phyloP scores from a whole-genome alignment of 2,888 invertebrate species.

The Aporophyla lueneburgensis region DNA sequence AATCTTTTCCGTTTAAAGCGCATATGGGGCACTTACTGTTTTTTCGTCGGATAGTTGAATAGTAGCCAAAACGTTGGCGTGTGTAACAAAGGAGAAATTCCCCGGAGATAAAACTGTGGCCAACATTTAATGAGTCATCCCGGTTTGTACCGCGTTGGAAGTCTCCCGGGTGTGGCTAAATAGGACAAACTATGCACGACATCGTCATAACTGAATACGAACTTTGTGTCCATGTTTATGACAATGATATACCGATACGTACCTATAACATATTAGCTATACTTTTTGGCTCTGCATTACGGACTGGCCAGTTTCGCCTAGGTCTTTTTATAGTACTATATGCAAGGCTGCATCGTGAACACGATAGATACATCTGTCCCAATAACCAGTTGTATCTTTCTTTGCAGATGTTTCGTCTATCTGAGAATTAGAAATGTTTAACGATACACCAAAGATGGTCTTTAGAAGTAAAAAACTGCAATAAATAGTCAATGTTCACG shows the following conservation, averaged over 20 bases:
- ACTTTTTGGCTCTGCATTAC: conserved; percentile 28
- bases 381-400: conserved; percentile 5
- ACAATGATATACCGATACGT: conserved; percentile 2
- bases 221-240: conserved; percentile 36
- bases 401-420: conserved; percentile 7
- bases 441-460: conserved; percentile 22
- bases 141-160: conserved; percentile 66
- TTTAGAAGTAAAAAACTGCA: conserved; percentile 42
- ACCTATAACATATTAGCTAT: conserved; percentile 4
- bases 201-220: conserved; percentile 40
- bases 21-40: conserved; percentile 60
- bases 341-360: conserved; percentile 33
- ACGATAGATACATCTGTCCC: conserved; percentile 6
- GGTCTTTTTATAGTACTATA: conserved; percentile 39
- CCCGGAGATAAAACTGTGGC: conserved; percentile 73
- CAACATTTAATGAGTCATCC: conserved; percentile 78
- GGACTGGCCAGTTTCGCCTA: conserved; percentile 21
- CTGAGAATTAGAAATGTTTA: conserved; percentile 7
- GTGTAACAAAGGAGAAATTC: conserved; percentile 80
- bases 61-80: conserved; percentile 76
- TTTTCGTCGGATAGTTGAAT: conserved; percentile 75
- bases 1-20: conserved; percentile 62
- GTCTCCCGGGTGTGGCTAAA: conserved; percentile 60
- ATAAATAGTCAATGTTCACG: conserved; percentile 62
- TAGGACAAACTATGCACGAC: conserved; percentile 55